Conservation (phyloP, 2,888 invertebrate species). For the Tyria jacobaeae region DNA sequence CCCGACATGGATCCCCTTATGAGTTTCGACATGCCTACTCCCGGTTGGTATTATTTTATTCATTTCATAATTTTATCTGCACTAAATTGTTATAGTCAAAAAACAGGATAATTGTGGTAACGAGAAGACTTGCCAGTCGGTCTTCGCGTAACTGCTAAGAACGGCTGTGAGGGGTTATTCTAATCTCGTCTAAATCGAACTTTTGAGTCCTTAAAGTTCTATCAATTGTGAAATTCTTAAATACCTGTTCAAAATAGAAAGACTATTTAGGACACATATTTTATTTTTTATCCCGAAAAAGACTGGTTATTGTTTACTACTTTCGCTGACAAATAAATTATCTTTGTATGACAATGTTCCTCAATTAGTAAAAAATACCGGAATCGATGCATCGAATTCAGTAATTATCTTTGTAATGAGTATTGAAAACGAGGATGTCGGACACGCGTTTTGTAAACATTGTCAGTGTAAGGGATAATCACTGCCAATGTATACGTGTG, state of each 20-base stretch:
- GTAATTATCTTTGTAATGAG: constrained; percentile 20
- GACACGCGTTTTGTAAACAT: constrained; percentile 38
- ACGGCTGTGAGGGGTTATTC: neutral
- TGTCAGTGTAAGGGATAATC: constrained; percentile 53
- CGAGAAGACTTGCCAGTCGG: neutral
- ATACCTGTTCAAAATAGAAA: neutral
- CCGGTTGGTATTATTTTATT: constrained; percentile 71
- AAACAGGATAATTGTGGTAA: constrained; percentile 1
- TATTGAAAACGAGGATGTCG: constrained; percentile 24
- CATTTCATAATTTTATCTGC: neutral
- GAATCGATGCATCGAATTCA: constrained; percentile 1
- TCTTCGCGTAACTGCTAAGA: neutral
- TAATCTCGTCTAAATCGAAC: neutral
- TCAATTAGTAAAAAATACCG: neutral
- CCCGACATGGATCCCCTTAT: constrained; percentile 91
- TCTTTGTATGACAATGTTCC: constrained; percentile 3
- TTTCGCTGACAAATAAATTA: neutral
- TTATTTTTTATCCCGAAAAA: neutral
- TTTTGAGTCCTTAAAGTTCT: neutral
- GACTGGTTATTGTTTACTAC: neutral
- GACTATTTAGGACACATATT: neutral
- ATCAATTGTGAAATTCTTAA: neutral
- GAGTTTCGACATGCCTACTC: constrained; percentile 89
- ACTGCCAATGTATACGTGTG: constrained; percentile 76
- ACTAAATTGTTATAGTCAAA: neutral